Evolutionary conservation across 2,888 invertebrate genomes (phyloP), one percentile per base, ranked within the genome.

Genomic region (Tridacna gigas): DNA sequence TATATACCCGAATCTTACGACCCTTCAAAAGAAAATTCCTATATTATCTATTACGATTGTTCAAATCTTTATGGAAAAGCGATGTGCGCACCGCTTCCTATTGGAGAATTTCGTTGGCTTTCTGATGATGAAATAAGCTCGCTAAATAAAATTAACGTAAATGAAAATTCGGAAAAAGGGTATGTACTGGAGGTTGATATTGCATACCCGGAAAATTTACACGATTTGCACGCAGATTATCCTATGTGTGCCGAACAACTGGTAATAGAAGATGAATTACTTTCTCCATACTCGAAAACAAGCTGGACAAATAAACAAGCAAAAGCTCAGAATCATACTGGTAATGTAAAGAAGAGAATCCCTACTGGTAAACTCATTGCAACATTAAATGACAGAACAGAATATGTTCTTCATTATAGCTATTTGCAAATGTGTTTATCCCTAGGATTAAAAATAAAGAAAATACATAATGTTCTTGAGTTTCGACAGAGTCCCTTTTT

Each of bases 401-500:
- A 73, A 5, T 73, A 73, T 51, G 9, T 73, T 26, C 18, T 51
- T 9, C 73, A 73, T 73, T 73, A 48, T 25, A 47, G 51, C 4
- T 48, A 51, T 15, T 20, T 73, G 22, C 73, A 73, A 48, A n/a
- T 15, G 3, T 51, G 51, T 25, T n/a, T 73, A 12, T 9, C 2
- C 2, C 67, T 28, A 60, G 74, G 13, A n/a, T 28, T 74, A 12
- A 74, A 76, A 65, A 11, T 76, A 25, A 63, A 26, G 13, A 92
- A 89, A 75, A 89, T 93, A 13, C 90, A 92, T 90, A 76, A 92
- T 67, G 89, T 91, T 12, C 75, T 94, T 26, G 67, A 89, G 81
- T 95, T 94, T 82, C 80, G 67, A 84, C 89, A 92, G 67, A 37
- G 48, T 56, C 86, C 69, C 1, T 80, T 75, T 75, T 51, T 80